Conservation (phyloP, 2,888 invertebrate species). For the Aporophyla lueneburgensis region DNA sequence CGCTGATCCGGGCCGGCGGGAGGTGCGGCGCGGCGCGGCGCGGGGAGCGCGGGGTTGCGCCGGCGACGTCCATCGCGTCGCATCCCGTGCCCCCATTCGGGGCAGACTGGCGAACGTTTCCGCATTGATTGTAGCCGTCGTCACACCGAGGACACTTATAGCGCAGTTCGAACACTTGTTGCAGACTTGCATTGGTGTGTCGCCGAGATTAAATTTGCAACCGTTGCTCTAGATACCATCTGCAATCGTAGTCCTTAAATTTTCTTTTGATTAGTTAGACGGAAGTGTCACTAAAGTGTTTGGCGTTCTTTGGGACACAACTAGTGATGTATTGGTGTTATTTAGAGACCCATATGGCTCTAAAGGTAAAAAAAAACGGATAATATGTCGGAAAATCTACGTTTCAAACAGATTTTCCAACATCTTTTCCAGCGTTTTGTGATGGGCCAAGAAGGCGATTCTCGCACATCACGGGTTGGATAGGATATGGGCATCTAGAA, state of each 20-base stretch:
- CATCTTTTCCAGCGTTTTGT: background rate
- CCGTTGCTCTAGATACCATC: slow-evolving; percentile 55
- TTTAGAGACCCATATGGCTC: background rate
- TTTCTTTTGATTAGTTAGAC: slow-evolving; percentile 48
- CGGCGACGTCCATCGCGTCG: slow-evolving; percentile 79
- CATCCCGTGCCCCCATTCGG: slow-evolving; percentile 88
- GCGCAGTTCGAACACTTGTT: slow-evolving; percentile 76
- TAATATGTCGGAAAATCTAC: background rate
- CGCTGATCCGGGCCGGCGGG: slow-evolving; percentile 69
- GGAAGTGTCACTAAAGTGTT: slow-evolving; percentile 4
- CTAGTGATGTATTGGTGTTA: background rate
- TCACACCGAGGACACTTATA: slow-evolving; percentile 84
- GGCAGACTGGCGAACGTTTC: slow-evolving; percentile 82
- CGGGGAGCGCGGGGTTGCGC: slow-evolving; percentile 62
- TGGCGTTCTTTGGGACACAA: slow-evolving; percentile 9
- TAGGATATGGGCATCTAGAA: no score
- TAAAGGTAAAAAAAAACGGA: background rate
- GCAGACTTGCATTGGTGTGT: slow-evolving; percentile 63
- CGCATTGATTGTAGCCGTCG: slow-evolving; percentile 88
- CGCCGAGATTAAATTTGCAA: slow-evolving; percentile 62
- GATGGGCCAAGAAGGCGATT: background rate
- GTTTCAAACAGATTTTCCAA: background rate
- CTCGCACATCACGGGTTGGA: background rate
- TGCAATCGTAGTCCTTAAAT: slow-evolving; percentile 58
- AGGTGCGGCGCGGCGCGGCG: slow-evolving; percentile 62